These are phyloP conservation scores for Hemicordylus capensis DNA, from an alignment of 2,113 vertebrate genomes.

Conservation along the genomic window DNA sequence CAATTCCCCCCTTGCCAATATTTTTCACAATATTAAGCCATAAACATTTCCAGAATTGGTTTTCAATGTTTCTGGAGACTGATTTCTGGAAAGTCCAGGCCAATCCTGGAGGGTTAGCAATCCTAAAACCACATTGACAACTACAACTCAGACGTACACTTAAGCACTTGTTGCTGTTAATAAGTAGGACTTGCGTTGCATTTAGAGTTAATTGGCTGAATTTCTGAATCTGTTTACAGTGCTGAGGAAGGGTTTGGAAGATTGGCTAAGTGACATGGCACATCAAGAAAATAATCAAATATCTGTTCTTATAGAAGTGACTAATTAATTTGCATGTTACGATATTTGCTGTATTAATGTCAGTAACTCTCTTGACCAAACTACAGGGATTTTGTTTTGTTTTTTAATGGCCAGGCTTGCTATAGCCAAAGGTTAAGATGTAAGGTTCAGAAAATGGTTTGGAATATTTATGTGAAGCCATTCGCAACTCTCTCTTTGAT, in stretches of 20 bases:
- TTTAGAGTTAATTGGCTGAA: neutral
- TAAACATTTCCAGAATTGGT: no score
- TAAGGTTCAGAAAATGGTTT: neutral
- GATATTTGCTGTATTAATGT: neutral
- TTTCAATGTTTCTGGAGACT: no score
- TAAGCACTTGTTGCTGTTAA: slow-evolving; percentile 9
- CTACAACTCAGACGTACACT: slow-evolving; percentile 8
- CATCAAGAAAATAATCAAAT: neutral
- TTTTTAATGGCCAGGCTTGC: neutral
- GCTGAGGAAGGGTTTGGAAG: slow-evolving; percentile 1
- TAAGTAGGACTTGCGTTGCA: neutral
- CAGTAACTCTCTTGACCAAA: neutral
- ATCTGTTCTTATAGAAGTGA: neutral
- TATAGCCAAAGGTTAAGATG: neutral
- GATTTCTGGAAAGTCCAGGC: no score
- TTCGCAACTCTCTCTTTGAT: neutral
- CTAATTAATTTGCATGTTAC: slow-evolving; percentile 4
- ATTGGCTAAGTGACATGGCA: neutral
- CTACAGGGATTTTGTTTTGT: neutral
- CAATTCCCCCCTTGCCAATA: no score
- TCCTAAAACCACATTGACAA: no score
- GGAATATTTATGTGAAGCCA: neutral
- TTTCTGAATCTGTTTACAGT: neutral
- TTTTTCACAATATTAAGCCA: no score
- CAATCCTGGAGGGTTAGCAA: no score